Percentiles rank a stretch among this genome's conserved stretches.
Conservation (phyloP, 2,797 vertebrate species). For the Cyprinella venusta region DNA sequence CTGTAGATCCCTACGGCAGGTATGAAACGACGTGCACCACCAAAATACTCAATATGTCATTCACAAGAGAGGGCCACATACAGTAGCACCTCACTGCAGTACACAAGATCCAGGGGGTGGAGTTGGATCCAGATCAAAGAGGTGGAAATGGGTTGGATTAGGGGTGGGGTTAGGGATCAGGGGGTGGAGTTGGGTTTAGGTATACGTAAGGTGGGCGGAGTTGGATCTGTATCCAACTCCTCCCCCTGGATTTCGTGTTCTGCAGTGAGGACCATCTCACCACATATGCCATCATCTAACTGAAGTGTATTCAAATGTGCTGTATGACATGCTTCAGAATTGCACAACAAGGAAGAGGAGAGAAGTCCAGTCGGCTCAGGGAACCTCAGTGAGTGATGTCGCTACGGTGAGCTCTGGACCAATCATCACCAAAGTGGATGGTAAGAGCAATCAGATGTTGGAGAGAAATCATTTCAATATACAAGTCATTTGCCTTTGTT, state of each 20-base stretch:
- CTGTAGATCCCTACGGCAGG: conserved; percentile 68
- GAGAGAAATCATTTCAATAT: background rate
- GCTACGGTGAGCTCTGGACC: conserved; percentile 72
- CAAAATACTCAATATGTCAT: background rate
- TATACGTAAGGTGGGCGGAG: too few species aligned
- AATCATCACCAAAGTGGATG: conserved; percentile 63
- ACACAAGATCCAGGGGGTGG: too few species aligned
- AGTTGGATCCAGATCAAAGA: too few species aligned
- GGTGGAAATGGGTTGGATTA: too few species aligned
- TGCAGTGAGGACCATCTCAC: too few species aligned
- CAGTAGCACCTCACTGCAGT: too few species aligned
- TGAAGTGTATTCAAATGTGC: background rate
- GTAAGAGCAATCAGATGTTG: conserved; percentile 56
- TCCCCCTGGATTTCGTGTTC: too few species aligned
- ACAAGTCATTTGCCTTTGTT: background rate
- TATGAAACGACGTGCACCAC: conserved; percentile 45
- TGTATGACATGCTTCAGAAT: conserved; percentile 60
- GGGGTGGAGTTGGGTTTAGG: too few species aligned
- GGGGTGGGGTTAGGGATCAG: too few species aligned
- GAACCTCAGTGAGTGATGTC: conserved; percentile 67
- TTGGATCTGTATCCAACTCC: too few species aligned
- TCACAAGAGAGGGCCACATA: background rate
- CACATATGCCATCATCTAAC: background rate
- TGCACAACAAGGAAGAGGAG: conserved; percentile 65
- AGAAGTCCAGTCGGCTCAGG: conserved; percentile 14